Conservation (phyloP, 2,113 vertebrate species). For the Scartelaos histophorus region DNA sequence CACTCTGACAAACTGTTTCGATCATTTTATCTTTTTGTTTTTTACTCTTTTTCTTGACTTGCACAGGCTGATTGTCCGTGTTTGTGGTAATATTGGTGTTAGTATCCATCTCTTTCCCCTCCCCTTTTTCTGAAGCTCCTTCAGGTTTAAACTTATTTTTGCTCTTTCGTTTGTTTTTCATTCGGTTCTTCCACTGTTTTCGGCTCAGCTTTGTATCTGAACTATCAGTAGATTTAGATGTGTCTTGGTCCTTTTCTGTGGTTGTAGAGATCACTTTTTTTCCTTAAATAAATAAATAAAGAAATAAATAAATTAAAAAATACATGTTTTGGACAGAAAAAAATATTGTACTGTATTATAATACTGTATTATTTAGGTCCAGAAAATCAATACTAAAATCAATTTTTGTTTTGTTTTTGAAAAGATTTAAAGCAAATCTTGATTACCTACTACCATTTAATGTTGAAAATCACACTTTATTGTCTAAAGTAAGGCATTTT, state of each 20-base stretch:
- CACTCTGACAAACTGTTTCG: neutral
- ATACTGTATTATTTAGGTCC: no score
- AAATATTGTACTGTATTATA: no score
- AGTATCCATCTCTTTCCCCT: constrained; percentile 14
- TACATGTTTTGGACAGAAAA: no score
- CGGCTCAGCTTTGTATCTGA: constrained; percentile 51
- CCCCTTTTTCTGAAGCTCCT: constrained; percentile 14
- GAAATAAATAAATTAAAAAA: no score
- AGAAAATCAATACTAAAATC: no score
- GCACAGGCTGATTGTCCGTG: neutral
- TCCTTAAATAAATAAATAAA: no score
- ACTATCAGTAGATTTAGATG: neutral
- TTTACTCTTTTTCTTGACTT: constrained; percentile 14
- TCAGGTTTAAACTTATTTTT: constrained; percentile 73
- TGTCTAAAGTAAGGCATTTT: no score
- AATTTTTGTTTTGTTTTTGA: no score
- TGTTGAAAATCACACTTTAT: no score
- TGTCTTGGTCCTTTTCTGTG: constrained; percentile 1
- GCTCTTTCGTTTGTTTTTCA: constrained; percentile 75
- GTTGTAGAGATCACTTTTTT: neutral
- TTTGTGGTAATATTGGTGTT: constrained; percentile 9
- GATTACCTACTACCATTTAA: no score
- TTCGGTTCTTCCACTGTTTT: constrained; percentile 77
- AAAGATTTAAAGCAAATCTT: no score
- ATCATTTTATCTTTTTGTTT: constrained; percentile 43